Base-by-base conservation (phyloP, 23 tunicate genomes). In the Halocynthia aurantium region DNA sequence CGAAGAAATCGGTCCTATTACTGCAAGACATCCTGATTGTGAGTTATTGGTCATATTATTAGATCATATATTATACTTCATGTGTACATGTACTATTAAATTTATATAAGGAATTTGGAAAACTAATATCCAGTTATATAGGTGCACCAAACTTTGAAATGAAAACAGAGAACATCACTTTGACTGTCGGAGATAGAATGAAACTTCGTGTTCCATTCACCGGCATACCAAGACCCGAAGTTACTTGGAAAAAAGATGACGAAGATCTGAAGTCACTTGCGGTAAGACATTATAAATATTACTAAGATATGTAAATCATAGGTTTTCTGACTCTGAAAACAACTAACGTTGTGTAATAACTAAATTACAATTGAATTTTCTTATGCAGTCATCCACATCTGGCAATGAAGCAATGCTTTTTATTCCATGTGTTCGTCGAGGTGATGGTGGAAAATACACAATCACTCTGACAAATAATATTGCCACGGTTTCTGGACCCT, bases 141-240 rank as follows among this genome's bases (percentile, higher is more conserved):
- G 76, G 19, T 70, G 55, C 76, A 31, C 83, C 83, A 6, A 66
- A 49, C 12, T 53, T 49, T 2, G 53, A 52, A 53, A 69, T 80
- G 8, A 57, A 61, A 10, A 78, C 57, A 15, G 80, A 80, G 40
- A 69, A 70, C 50, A 53, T 80, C 62, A 80, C 56, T 52, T 57
- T 80, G 19, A 80, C 49, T 51, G 81, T 78, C 54, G 83, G 83
- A 18, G 58, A 80, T 22, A 70, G 55, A 57, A 71, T 80, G 62
- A 19, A 63, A 17, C 53, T 80, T 11, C 5, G 50, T 15, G 77
- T 69, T 53, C 63, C 76, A 6, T 80, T 80, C 22, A 53, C 76
- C 18, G 83, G 83, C 17, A 80, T 71, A 68, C 83, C 83, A 67
- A 70, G 22, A 20, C 83, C 83, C 1, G 83, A 72, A 18, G 70